phyloP scores from a whole-genome alignment of 2,888 invertebrate genomes.

The Drosophila siamana region DNA sequence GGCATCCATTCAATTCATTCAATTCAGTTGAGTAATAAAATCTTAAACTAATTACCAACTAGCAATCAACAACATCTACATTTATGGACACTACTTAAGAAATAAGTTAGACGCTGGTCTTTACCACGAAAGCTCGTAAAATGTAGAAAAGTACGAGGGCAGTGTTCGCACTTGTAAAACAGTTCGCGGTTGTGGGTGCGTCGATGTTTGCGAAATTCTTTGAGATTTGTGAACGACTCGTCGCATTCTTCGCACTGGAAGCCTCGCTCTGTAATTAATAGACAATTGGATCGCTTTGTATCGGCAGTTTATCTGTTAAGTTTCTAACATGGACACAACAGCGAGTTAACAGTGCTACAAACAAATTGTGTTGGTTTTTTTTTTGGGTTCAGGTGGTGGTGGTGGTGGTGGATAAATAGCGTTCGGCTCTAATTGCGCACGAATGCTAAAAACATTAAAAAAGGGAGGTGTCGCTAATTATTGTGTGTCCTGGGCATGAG shows the following conservation, averaged over 20 bases:
- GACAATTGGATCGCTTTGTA: conserved; percentile 53
- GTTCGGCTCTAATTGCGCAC: background rate
- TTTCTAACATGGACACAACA: conserved; percentile 20
- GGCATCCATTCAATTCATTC: conserved; percentile 8
- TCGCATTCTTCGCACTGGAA: conserved; percentile 76
- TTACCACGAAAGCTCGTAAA: conserved; percentile 77
- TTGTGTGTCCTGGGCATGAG: background rate
- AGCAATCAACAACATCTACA: background rate
- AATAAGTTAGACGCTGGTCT: conserved; percentile 26
- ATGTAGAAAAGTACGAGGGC: conserved; percentile 74
- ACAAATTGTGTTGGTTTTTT: background rate
- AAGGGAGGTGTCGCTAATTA: background rate
- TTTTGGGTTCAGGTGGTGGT: background rate
- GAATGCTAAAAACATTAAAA: background rate
- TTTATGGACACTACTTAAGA: background rate
- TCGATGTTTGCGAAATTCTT: conserved; percentile 78
- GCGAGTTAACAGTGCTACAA: conserved; percentile 15
- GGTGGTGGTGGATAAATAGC: no score
- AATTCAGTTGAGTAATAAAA: background rate
- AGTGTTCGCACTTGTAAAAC: conserved; percentile 79
- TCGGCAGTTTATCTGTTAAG: conserved; percentile 15
- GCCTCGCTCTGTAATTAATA: conserved; percentile 70
- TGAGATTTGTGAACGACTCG: conserved; percentile 62
- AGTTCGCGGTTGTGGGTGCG: conserved; percentile 72
- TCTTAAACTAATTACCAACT: conserved; percentile 15